These are phyloP conservation scores for Sternotherus odoratus DNA, from an alignment of 2,797 vertebrate genomes.

Conservation along the genomic window DNA sequence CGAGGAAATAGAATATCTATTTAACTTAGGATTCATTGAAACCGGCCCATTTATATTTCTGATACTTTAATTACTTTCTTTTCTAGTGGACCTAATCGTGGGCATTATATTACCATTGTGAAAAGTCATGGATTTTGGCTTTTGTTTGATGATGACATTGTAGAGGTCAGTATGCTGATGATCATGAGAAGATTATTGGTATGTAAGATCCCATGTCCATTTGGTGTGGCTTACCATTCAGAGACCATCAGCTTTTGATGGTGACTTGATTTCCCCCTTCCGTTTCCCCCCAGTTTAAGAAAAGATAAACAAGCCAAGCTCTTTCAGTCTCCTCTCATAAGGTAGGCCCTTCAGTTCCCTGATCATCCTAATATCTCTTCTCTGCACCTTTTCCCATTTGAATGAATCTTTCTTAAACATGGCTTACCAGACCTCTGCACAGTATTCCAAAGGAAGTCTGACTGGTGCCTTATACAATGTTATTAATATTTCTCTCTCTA, in stretches of 20 bases:
- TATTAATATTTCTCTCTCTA: background rate
- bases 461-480: too few species aligned
- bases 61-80: conserved; percentile 25
- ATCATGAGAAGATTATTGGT: background rate
- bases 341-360: too few species aligned
- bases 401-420: background rate
- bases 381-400: background rate
- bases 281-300: background rate
- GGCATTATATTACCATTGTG: conserved; percentile 98
- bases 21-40: background rate
- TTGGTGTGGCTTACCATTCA: background rate
- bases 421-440: background rate
- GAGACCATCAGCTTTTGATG: background rate
- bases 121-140: conserved; percentile 99
- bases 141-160: conserved; percentile 97
- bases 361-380: background rate
- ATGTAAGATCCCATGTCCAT: background rate
- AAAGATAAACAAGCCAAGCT: background rate
- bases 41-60: background rate
- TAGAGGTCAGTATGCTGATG: conserved; percentile 89
- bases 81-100: conserved; percentile 92
- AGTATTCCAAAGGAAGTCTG: background rate
- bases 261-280: background rate
- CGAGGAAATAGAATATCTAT: background rate
- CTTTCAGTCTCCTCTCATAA: background rate